Percentiles rank a stretch among this genome's conserved stretches.
Evolutionary conservation across 2,113 vertebrate species (phyloP).

Genomic region (Jaculus jaculus): DNA sequence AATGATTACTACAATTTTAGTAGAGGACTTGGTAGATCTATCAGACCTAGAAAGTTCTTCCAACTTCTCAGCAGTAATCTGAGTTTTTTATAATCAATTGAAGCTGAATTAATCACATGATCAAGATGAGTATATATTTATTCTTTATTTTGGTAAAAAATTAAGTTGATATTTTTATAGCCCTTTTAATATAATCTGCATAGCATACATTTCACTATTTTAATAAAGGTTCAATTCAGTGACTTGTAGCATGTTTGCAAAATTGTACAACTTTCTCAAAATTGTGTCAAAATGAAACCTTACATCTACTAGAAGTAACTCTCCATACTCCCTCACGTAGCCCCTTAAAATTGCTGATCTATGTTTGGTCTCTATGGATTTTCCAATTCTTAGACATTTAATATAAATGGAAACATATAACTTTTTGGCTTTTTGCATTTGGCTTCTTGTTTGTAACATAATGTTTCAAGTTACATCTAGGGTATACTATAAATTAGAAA

Average conservation of each 20-base stretch:
- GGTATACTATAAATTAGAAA: background rate
- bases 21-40: background rate
- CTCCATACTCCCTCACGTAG: background rate
- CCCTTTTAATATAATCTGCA: background rate
- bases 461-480: background rate
- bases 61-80: background rate
- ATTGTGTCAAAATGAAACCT: slow-evolving; percentile 8
- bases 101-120: slow-evolving; percentile 28
- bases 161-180: slow-evolving; percentile 38
- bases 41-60: background rate
- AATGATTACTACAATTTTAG: background rate
- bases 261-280: too few relatives aligned
- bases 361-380: background rate
- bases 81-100: background rate
- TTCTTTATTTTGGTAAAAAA: slow-evolving; percentile 18
- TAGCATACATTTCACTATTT: background rate
- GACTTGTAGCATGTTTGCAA: background rate
- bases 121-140: background rate
- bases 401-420: too few relatives aligned
- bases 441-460: background rate
- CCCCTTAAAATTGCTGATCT: background rate
- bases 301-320: background rate
- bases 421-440: background rate
- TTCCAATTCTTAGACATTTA: slow-evolving; percentile 19
- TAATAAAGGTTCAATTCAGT: background rate